Base-by-base conservation (phyloP, 2,888 invertebrate genomes). In the Leistus spinibarbis region DNA sequence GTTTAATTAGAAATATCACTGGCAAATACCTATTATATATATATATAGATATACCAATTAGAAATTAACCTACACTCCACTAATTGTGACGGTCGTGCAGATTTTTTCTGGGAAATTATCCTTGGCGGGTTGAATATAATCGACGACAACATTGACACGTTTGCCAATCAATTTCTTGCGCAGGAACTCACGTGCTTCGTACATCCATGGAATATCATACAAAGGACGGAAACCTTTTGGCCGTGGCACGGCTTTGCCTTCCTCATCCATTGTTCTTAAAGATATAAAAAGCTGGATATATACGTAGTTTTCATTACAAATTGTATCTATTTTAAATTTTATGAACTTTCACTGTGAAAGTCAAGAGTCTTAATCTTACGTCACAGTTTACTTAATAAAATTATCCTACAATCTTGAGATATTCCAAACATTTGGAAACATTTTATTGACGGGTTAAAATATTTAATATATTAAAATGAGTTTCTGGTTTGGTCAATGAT, bases 151-250 rank as follows among this genome's bases (percentile, higher is more conserved):
- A 80, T 93, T 93, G 0, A 98, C 96, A 85, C 94, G 95, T 85
- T 99, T 99, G 67, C 98, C 97, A 81, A 99, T 92, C 13, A 99
- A 88, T 83, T 97, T 97, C 84, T 98, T 98, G 60, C 99, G 90
- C 54, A 99, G 88, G 84, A 95, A 99, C 86, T 99, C 99, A 69
- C 99, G 91, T 0, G 98, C 98, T 85, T 99, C 99, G 84, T 94
- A 98, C 96, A 99, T 96, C 91, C 95, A 97, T 1, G 99, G 99
- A 82, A 99, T 95, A 84, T 99, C 99, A 84, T 99, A 99, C 0
- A 99, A 89, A 0, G 98, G 97, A 81, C 96, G 92, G 84, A 91
- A 94, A 77, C 91, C 92, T 85, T 93, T 94, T 2, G 91, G 89
- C 77, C 92, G 89, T 13, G 90, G 90, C 0, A 90, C 86, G n/a